A percentile compares a stretch with the other conserved stretches of the same genome.
These are phyloP conservation scores for Ophion obscuratus DNA, from an alignment of 2,888 invertebrate genomes.

Conservation along the genomic window DNA sequence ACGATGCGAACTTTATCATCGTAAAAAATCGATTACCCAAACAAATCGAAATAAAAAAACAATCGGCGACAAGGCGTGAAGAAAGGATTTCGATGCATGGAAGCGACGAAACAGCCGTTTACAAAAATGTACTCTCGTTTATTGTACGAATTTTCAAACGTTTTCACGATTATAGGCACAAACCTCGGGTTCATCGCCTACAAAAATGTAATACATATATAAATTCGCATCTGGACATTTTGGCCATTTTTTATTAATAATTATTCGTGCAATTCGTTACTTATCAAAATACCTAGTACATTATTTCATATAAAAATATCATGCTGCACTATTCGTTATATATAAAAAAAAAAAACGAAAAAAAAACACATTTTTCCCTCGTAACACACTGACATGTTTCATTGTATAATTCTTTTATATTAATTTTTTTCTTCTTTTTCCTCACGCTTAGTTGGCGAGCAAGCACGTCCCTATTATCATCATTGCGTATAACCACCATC, in stretches of 20 bases:
- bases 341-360: background rate
- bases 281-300: slow-evolving; percentile 77
- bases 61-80: background rate
- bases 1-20: background rate
- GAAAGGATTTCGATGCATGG: background rate
- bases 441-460: slow-evolving; percentile 71
- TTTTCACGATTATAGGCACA: slow-evolving; percentile 71
- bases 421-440: slow-evolving; percentile 41
- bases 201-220: slow-evolving; percentile 47
- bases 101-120: slow-evolving; percentile 41
- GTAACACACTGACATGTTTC: slow-evolving; percentile 68
- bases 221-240: slow-evolving; percentile 53
- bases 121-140: slow-evolving; percentile 79
- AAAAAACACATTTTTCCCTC: slow-evolving; percentile 72
- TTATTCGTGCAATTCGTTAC: slow-evolving; percentile 70
- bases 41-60: background rate
- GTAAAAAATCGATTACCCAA: background rate
- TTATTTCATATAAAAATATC: slow-evolving; percentile 81
- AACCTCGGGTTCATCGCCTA: slow-evolving; percentile 42
- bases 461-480: slow-evolving; percentile 72
- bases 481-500: slow-evolving; percentile 67
- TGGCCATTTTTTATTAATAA: slow-evolving; percentile 41
- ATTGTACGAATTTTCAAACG: slow-evolving; percentile 75
- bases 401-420: slow-evolving; percentile 62
- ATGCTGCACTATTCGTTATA: slow-evolving; percentile 78